Evolutionary conservation across 1,140 invertebrate genomes (phyloP), one percentile per base, ranked within the genome.

Genomic region (Melitaea cinxia): DNA sequence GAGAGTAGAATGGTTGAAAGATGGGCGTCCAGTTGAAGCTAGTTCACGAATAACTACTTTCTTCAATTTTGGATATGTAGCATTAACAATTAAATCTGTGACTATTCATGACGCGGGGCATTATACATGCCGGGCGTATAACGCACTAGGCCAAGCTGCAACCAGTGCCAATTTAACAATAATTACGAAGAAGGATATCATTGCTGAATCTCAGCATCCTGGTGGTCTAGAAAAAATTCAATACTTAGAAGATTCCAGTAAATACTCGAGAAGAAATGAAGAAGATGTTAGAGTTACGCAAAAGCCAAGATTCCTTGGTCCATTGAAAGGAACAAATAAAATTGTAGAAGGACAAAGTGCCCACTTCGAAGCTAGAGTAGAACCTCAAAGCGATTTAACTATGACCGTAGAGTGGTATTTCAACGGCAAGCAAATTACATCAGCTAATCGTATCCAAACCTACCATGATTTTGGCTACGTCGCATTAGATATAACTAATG

Each of bases 401-500:
- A 94, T 99, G 94, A 94, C 93, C 59, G 94, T 97, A 63, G 96
- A 98, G 89, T 98, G 97, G 97, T 97, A 97, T 76, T 96, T 96
- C 76, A 98, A 98, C 89, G 96, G 96, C 7, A 95, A 95, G 81
- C 92, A 95, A 50, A 95, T 97, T 53, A 95, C 95, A 72, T 94
- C 94, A 47, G 96, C 97, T 21, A 97, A 96, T 80, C 93, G 97
- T 75, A 97, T 97, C 73, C 96, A 98, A 84, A 98, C 96, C 5
- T 97, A 97, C 84, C 95, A 98, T 76, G 97, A 99, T 88, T 99
- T 99, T 91, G 97, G 98, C 60, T 98, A 98, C 78, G 97, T 99
- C 5, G 96, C 97, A 42, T 93, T 99, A 65, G 98, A 99, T 80
- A 98, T 99, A 72, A 91, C 97, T 57, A 96, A 95, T 84, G 97